phyloP scores from a whole-genome alignment of 2,888 invertebrate species.

The Perizoma flavofasciatum region DNA sequence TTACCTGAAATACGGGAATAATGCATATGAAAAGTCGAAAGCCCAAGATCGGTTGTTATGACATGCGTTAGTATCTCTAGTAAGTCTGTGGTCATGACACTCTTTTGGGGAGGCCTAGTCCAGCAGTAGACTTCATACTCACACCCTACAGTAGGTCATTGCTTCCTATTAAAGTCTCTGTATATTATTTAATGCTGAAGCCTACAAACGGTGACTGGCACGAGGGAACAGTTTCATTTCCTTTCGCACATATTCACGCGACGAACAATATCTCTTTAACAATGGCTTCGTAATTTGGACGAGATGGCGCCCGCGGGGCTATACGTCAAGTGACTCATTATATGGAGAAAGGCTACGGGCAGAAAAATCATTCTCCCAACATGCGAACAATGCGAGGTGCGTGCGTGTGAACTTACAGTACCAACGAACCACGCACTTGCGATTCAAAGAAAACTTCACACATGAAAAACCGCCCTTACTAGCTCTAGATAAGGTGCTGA shows the following conservation, averaged over 20 bases:
- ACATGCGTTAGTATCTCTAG: no score
- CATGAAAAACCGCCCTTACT: constrained; percentile 6
- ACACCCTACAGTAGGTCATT: neutral
- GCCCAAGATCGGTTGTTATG: no score
- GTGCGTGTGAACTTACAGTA: constrained; percentile 55
- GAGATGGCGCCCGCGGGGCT: constrained; percentile 72
- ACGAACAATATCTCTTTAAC: constrained; percentile 77
- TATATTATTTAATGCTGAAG: constrained; percentile 34
- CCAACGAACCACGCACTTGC: constrained; percentile 23
- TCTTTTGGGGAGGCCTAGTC: no score
- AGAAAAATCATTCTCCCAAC: constrained; percentile 65
- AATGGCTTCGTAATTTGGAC: constrained; percentile 78
- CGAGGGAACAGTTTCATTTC: constrained; percentile 74
- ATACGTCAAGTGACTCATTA: constrained; percentile 80
- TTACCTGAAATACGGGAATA: no score
- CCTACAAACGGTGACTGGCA: constrained; percentile 62
- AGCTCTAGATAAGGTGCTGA: constrained; percentile 10
- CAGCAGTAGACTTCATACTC: constrained; percentile 1
- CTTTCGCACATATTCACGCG: constrained; percentile 77
- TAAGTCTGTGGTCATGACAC: no score
- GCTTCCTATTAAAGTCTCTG: constrained; percentile 5
- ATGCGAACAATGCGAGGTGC: constrained; percentile 58
- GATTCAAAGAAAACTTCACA: neutral
- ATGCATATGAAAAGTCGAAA: no score
- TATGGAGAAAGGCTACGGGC: constrained; percentile 70